phyloP scores from a whole-genome alignment of 2,113 vertebrate genomes.

The Nycticebus coucang region DNA sequence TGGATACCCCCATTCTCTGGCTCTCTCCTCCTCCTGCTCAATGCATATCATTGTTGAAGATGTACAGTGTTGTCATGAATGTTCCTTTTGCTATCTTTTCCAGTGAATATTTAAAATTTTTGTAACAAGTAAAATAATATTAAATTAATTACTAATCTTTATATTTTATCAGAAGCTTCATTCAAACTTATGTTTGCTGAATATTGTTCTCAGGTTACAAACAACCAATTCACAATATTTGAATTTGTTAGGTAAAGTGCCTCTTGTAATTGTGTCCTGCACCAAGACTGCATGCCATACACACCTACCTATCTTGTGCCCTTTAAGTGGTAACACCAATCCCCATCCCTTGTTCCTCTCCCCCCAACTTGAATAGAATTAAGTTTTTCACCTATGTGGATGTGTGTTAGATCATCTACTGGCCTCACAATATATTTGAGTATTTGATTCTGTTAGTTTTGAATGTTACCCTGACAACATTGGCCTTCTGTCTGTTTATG shows the following conservation, averaged over 20 bases:
- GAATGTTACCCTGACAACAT: slow-evolving; percentile 16
- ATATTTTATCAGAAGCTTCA: not conserved
- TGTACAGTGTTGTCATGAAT: not conserved
- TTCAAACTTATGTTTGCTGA: not conserved
- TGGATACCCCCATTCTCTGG: not conserved
- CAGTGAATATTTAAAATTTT: not conserved
- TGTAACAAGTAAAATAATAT: not conserved
- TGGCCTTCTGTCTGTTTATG: slow-evolving; percentile 57
- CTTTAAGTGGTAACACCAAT: no score
- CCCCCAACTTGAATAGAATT: no score
- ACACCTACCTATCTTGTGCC: no score
- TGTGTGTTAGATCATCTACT: no score
- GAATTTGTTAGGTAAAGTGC: no score
- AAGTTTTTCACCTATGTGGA: no score
- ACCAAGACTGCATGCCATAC: no score
- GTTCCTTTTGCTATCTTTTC: not conserved
- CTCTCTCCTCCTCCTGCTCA: not conserved
- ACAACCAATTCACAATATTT: no score
- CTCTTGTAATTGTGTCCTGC: no score
- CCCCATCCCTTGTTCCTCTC: no score
- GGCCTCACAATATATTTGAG: no score
- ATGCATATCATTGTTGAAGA: not conserved
- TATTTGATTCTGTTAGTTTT: slow-evolving; percentile 27
- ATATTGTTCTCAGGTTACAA: no score
- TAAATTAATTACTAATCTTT: not conserved